Evolutionary conservation across 2,113 vertebrate genomes (phyloP).

Genomic region (Heliornis fulica): DNA sequence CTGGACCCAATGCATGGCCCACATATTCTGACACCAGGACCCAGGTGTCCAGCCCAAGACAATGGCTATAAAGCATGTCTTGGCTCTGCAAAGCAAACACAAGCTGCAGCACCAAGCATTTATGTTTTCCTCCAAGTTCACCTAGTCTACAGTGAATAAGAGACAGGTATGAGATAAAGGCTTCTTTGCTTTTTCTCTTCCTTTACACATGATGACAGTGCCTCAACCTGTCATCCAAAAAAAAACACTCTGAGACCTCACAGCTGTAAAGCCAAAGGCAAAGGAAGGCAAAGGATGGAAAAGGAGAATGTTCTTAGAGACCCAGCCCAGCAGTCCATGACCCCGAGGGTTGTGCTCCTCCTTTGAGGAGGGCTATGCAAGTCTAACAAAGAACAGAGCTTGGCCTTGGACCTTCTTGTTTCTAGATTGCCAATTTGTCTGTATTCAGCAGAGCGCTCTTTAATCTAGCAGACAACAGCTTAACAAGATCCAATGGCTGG

Average conservation of each 20-base stretch:
- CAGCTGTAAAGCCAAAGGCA: too few species aligned
- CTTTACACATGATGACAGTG: neutral
- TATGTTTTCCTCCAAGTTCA: neutral
- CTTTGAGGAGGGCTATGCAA: neutral
- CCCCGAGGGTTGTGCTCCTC: rapidly evolving
- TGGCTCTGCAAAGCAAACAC: neutral
- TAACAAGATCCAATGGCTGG: neutral
- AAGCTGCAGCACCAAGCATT: neutral
- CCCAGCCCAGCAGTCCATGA: rapidly evolving
- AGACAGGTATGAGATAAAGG: neutral
- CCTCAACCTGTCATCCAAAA: neutral
- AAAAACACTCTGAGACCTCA: neutral
- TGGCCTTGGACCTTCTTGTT: neutral
- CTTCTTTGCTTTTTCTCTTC: neutral
- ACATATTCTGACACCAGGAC: rapidly evolving
- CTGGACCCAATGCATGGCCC: neutral
- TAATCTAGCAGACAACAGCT: neutral
- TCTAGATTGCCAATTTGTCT: constrained; percentile 1
- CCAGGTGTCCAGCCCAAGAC: neutral
- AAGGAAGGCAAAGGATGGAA: too few species aligned
- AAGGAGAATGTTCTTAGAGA: neutral
- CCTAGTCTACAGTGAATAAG: neutral
- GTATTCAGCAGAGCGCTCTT: neutral
- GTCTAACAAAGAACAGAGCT: neutral
- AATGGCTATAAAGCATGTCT: neutral